Base-by-base conservation (phyloP, 2,113 vertebrate species). In the Phylloscopus trochilus region DNA sequence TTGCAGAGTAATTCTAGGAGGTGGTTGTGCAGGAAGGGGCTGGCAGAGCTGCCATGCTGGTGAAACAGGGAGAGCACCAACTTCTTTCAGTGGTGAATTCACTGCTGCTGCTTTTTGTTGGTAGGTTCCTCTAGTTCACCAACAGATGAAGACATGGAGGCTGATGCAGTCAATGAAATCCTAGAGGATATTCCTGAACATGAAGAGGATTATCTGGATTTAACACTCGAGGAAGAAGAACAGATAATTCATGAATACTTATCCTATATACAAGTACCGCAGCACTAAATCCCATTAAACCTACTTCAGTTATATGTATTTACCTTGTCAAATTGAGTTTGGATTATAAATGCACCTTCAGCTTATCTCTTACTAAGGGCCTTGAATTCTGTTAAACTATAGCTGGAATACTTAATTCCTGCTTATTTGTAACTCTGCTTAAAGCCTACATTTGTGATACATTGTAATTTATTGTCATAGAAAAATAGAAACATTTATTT, bases 151-250 rank as follows among this genome's bases (percentile, higher is more conserved):
- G 98, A 98, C 60, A 97, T 98, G 95, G 99, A 99, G n/a, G 96
- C 88, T 0, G 98, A 99, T 94, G 97, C 98, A 31, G 98, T 99
- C 69, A 99, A 98, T 31, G 99, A 99, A 96, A 98, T 99, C 23
- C 55, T 99, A 90, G 98, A 98, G 70, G 99, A 99, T 95, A 99
- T 99, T 46, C 98, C 99, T 9, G 98, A 97, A 30, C 99, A 99
- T 0, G 99, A 99, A 94, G 99, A 99, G 76, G 99, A 99, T 78
- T 99, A 99, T 90, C 98, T 99, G 56, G 99, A 99, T 96, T 97
- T 99, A 80, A 99, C 98, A 1, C 98, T 99, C 92, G 99, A 99
- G 90, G 99, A 99, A 23, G 99, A 99, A 93, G 97, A 97, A 15
- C 89, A 98, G 59, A 97, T 99, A 62, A 99, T 99, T 67, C 96